Evolutionary conservation across 2,888 invertebrate species (phyloP), one percentile per base, ranked within the genome.

Genomic region (Villa cingulata): DNA sequence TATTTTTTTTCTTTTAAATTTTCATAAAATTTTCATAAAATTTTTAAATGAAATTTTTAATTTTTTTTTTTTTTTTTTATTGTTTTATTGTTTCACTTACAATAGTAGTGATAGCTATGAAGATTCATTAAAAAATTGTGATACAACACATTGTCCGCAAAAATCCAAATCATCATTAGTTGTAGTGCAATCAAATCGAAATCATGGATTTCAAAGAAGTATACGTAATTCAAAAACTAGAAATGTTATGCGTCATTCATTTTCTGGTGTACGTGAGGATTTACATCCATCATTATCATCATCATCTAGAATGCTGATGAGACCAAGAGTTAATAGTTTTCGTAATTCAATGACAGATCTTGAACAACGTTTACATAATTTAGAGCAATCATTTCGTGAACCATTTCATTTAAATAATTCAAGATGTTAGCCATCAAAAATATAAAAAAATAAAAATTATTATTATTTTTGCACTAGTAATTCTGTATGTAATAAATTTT

Each of bases 91-190:
- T n/a, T 23, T n/a, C 4, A n/a, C 15, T 34, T 16, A 2, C 18
- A 29, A 12, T 20, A 32, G 29, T 66, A 80, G 76, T 58, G 82
- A 82, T 66, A 86, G 84, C 60, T 86, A 86, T 63, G 86, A 86
- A 67, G 86, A 86, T 60, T 86, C 86, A 0, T 67, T 86, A 37
- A 86, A 86, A 62, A 67, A 69, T 45, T 62, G 62, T 46, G 64
- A 66, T 42, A 57, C 56, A 18, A 45, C 47, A 38, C 17, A 38
- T 34, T 46, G 34, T 38, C 51, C 17, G 40, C 53, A 37, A 48
- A 55, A 38, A 42, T 41, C 64, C 55, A 43, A 64, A 58, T 50
- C 63, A 58, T 50, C 61, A 57, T 20, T 54, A 41, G 38, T 46
- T 15, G 40, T 46, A 43, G n/a, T n/a, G n/a, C 16, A 16, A 36